Evolutionary conservation across 2,113 vertebrate genomes (phyloP), one percentile per base, ranked within the genome.

Genomic region (Mola mola): DNA sequence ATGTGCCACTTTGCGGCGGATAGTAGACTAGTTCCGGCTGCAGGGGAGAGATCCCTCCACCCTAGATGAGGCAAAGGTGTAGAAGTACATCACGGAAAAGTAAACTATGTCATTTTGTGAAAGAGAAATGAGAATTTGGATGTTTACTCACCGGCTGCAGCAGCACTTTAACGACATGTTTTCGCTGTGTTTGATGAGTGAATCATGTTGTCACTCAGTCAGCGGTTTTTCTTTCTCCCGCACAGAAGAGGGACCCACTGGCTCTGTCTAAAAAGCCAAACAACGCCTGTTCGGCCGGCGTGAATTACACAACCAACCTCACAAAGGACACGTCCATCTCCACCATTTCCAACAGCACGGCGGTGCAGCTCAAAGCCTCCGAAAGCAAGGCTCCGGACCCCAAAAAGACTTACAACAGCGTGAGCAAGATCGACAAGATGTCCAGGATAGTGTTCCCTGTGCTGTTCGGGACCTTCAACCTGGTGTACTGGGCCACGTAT

Each of bases 371-470:
- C 46, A 97, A 94, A 72, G 53, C 94, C 11, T 52, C 91, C 0
- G 96, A 97, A 77, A 86, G 93, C 85, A 97, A 96, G 87, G 82
- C 92, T 0, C 40, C 92, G 2, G 97, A 98, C 82, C 95, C 90
- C 78, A 98, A 97, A 93, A 99, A 98, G 91, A 98, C 97, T 63
- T 99, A 98, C 84, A 99, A 99, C 90, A 98, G 97, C 48, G 95
- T 98, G 88, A 99, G 97, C 92, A 98, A 96, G 90, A 98, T 98
- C 29, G 96, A 99, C 91, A 98, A 98, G 89, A 97, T 98, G 96
- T 95, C 97, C 76, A 91, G 97, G 66, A 96, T 99, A 66, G 94
- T 99, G 63, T 98, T 99, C 72, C 97, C 97, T 0, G 90, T 99
- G 46, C 87, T 98, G 40, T 99, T 99, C 72, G 96, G 96, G 82